Conservation (phyloP, 2,113 vertebrate genomes). For the Mus musculus region DNA sequence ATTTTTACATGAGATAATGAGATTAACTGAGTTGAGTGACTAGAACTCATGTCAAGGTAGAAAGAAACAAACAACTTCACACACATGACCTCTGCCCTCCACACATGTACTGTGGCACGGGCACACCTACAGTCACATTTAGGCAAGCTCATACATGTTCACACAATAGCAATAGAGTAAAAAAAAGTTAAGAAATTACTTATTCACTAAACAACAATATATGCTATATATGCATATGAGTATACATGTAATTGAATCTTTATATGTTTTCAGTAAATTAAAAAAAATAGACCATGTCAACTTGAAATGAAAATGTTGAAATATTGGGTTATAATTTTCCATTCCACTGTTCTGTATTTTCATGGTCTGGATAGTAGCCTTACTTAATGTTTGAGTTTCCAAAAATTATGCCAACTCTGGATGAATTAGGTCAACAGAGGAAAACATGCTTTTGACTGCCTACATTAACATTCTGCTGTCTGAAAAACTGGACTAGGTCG, state of each 20-base stretch:
- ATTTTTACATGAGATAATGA: background rate
- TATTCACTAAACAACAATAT: background rate
- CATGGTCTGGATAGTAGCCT: conserved; percentile 49
- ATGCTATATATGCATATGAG: background rate
- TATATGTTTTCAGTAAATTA: background rate
- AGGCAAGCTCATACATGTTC: too few relatives aligned
- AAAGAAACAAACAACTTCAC: background rate
- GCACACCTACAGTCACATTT: background rate
- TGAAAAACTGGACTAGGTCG: conserved; percentile 63
- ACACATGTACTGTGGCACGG: background rate
- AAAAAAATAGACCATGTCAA: background rate
- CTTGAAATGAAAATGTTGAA: conserved; percentile 46
- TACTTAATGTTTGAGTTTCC: conserved; percentile 68
- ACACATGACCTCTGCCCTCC: background rate
- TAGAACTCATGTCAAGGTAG: background rate
- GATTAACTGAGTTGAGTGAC: background rate
- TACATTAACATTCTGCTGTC: conserved; percentile 69
- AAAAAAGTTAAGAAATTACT: background rate
- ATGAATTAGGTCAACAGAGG: conserved; percentile 66
- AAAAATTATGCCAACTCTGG: conserved; percentile 67
- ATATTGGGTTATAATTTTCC: conserved; percentile 19
- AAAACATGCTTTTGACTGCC: conserved; percentile 69
- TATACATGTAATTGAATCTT: background rate
- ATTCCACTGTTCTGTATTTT: conserved; percentile 60
- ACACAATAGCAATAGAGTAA: background rate